Evolutionary conservation across 2,797 vertebrate genomes (phyloP), one percentile per base, ranked within the genome.

Genomic region (Lutjanus argentimaculatus): DNA sequence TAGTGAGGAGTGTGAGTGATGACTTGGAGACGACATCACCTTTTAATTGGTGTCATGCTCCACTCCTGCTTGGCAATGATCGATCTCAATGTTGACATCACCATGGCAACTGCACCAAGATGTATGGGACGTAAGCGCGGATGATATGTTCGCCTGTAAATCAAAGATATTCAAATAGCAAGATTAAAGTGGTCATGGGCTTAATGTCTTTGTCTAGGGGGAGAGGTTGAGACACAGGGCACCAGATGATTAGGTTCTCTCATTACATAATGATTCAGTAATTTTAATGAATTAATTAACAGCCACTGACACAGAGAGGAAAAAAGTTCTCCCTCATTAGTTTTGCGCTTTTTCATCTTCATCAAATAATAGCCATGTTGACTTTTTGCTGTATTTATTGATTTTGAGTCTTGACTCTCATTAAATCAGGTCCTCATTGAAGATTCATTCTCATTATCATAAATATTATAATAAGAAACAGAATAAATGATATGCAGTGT

Each of bases 11-110:
- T 90, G 84, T 94, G 94, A 94, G 89, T 85, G 92, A 95, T 95
- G 92, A 93, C 90, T 93, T 72, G 79, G 85, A 90, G 90, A 92
- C 88, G 88, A 94, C 94, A 93, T 92, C 92, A 94, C 94, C 93
- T 94, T 88, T 93, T 94, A 95, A 95, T 93, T 95, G 93, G 91
- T 95, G 93, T 93, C 91, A 91, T 83, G 91, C 90, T 93, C 91
- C 81, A 58, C 86, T 93, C 93, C 88, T 93, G 86, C 86, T 92
- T 93, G 93, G 85, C 88, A 84, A 85, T 93, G 93, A 94, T 93
- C 88, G 91, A 95, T 93, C 90, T 80, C 46, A 4, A 1, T 84
- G 89, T 93, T 92, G 91, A 93, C 86, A 86, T 95, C 80, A 62
- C 92, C 84, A 85, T 86, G 83, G 91, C 80, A 91, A 93, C 91